Conservation (phyloP, 2,888 invertebrate species). For the Polydrusus pterygomalis region DNA sequence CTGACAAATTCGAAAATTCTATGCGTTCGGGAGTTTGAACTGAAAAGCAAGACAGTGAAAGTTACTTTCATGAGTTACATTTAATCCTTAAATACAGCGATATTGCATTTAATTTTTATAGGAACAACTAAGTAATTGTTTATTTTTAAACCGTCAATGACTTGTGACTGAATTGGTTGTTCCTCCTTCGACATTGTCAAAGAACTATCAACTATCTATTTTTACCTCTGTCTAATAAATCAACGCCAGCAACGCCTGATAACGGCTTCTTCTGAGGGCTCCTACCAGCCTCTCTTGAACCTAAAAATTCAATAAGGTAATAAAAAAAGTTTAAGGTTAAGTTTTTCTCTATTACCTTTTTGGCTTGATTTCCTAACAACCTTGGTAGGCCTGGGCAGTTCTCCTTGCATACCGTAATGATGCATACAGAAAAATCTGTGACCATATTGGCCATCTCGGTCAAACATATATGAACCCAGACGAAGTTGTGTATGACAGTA, state of each 20-base stretch:
- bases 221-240: constrained; percentile 69
- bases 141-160: background rate
- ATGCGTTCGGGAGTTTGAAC: constrained; percentile 86
- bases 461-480: constrained; percentile 85
- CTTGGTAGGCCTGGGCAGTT: constrained; percentile 58
- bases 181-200: no score
- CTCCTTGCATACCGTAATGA: constrained; percentile 80
- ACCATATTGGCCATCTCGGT: constrained; percentile 80
- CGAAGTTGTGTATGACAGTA: constrained; percentile 91
- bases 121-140: no score
- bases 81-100: no score
- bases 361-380: constrained; percentile 64
- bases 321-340: background rate
- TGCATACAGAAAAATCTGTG: constrained; percentile 85
- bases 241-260: constrained; percentile 73
- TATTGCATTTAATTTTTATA: no score
- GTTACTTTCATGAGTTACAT: no score
- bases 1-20: constrained; percentile 85
- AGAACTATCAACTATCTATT: background rate
- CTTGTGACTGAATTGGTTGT: no score
- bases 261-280: constrained; percentile 72
- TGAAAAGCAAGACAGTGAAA: constrained; percentile 51
- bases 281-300: constrained; percentile 64
- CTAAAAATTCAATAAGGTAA: constrained; percentile 17
- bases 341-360: constrained; percentile 31